Base-by-base conservation (phyloP, 2,797 vertebrate species). In the Cephalopachus bancanus region DNA sequence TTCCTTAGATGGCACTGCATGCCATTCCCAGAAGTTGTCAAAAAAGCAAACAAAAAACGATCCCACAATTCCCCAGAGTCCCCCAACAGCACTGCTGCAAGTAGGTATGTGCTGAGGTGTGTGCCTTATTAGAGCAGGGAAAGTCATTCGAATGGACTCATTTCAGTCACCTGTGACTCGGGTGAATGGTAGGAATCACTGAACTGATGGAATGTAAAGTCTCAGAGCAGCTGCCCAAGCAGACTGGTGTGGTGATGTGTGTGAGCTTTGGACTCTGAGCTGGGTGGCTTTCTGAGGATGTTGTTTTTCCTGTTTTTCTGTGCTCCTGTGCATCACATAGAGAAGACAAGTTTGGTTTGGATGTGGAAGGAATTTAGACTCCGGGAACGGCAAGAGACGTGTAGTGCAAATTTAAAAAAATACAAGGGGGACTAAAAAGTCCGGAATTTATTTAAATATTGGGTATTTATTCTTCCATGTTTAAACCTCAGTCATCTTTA, bases 61-160 rank as follows among this genome's bases (percentile, higher is more conserved):
- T 12, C 5, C 5, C 1, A 3, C n/a, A 26, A 7, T 28, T 44
- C 30, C 26, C 33, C 3, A 5, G 37, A 17, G 11, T 4, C 3
- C 28, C 22, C 49, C 24, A 59, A 10, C 12, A 15, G 30, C 67
- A 7, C 67, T 49, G 22, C n/a, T 37, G 51, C 57, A 83, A 28
- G 72, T 37, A 37, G 57, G 1, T 74, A 19, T 5, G 44, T 22
- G 5, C 51, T 24, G 62, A 91, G 30, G 53, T n/a, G 17, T 53
- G 67, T 71, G 75, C 33, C 37, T 76, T n/a, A 55, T 62, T 69
- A 53, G 81, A 74, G 65, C 7, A 81, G 33, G 44, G 26, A 44
- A 78, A 88, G 37, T 86, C 69, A 62, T 57, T 57, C 79, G 86
- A 44, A 65, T 74, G 19, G 33, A 33, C 28, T 65, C 57, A 57